Conservation (phyloP, 2,113 vertebrate species). For the Carassius carassius region DNA sequence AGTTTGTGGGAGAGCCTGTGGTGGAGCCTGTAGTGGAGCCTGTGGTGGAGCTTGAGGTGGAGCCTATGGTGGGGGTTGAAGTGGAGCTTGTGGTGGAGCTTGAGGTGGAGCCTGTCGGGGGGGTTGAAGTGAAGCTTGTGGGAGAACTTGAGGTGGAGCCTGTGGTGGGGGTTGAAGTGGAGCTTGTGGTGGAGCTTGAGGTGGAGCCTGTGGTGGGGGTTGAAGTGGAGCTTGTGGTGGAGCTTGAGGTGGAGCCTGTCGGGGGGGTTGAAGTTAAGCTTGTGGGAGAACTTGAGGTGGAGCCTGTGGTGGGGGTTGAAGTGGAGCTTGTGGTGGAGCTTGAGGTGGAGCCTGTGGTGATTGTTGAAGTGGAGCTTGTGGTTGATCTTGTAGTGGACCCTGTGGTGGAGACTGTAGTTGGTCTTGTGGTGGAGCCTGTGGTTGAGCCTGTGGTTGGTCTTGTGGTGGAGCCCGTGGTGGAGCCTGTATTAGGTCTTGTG, state of each 20-base stretch:
- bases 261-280: accelerated
- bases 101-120: too few relatives aligned
- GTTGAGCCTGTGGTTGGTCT: not conserved
- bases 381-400: accelerated
- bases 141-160: accelerated
- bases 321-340: not conserved
- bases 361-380: not conserved
- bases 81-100: not conserved
- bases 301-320: not conserved
- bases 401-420: not conserved
- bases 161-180: not conserved
- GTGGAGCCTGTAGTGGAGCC: not conserved
- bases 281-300: not conserved
- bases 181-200: too few relatives aligned
- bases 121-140: accelerated
- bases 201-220: too few relatives aligned
- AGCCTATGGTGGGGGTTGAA: accelerated
- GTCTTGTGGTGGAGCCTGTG: not conserved
- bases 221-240: too few relatives aligned
- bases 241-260: too few relatives aligned
- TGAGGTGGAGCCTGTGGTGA: not conserved
- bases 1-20: accelerated
- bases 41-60: not conserved
- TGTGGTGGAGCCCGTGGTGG: not conserved
- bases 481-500: too few relatives aligned